Conservation (phyloP, 2,888 invertebrate genomes). For the Leptopilina syphax region DNA sequence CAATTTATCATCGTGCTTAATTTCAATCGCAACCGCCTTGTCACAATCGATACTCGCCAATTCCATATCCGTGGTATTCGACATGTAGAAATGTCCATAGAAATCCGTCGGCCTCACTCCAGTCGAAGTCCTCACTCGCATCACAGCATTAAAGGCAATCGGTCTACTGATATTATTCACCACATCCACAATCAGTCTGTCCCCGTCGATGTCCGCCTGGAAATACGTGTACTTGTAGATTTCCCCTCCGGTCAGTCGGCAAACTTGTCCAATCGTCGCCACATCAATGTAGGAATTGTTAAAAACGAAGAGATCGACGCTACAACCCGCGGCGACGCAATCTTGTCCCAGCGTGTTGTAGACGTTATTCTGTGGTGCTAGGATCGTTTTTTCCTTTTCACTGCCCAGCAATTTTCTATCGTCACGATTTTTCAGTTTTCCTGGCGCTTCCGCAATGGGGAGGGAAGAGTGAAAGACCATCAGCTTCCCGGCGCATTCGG, state of each 20-base stretch:
- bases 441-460: conserved; percentile 95
- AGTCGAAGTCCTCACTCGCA: conserved; percentile 96
- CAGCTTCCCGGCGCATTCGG: conserved; percentile 94
- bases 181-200: conserved; percentile 90
- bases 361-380: conserved; percentile 90
- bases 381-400: conserved; percentile 92
- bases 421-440: conserved; percentile 95
- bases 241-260: conserved; percentile 94
- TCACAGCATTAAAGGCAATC: conserved; percentile 96
- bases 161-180: conserved; percentile 88
- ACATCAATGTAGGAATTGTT: conserved; percentile 98
- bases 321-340: conserved; percentile 94
- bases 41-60: conserved; percentile 90
- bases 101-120: conserved; percentile 98
- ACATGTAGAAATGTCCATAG: conserved; percentile 98
- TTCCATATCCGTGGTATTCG: conserved; percentile 98
- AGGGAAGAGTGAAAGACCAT: conserved; percentile 96
- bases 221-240: conserved; percentile 98
- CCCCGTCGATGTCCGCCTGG: conserved; percentile 95
- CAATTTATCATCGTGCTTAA: conserved; percentile 99
- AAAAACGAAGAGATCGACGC: conserved; percentile 96
- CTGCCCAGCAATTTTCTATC: conserved; percentile 97
- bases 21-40: conserved; percentile 92
- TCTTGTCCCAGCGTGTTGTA: conserved; percentile 97
- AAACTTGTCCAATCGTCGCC: conserved; percentile 95